Evolutionary conservation across 2,888 invertebrate species (phyloP), one percentile per base, ranked within the genome.

Genomic region (Apocheima hispidaria): DNA sequence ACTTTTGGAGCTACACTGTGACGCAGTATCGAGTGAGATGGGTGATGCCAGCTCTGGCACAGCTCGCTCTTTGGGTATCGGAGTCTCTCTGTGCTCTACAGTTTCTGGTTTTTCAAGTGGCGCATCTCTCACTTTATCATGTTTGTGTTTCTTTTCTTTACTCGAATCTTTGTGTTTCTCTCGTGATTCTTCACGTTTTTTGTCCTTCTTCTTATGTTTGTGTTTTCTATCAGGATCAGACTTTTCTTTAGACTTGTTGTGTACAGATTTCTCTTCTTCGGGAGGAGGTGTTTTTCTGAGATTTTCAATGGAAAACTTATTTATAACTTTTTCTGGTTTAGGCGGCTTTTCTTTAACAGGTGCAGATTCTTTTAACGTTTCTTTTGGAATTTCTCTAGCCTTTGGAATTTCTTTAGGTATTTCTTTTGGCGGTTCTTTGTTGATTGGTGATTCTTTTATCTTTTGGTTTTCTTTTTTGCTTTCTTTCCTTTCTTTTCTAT

Each of bases 171-270:
- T 93, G 46, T 95, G 95, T 73, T 94, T 94, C 46, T 95, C 95
- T 72, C 94, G 94, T 16, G 90, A 90, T 69, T 95, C 95, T 76
- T 94, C 93, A 55, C 93, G 93, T 75, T 94, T 95, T 74, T 95
- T 95, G 68, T 95, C 94, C 79, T 94, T 94, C 79, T 94, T 94
- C 85, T 94, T 95, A 69, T 94, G 94, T 77, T 94, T 95, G 68
- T 94, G 94, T 71, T 93, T 93, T 65, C 92, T 90, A 75, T 94
- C 93, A 46, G 86, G 81, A 59, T 93, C 90, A 56, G 90, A 87
- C 73, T 94, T 94, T 18, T 93, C 94, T 79, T 90, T 93, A 54
- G 87, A 77, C 74, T 92, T 93, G 43, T 86, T 86, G 68, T 71
- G 83, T 66, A 88, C 88, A 55, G 75, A 62, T 35, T 84, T 79